Percentiles rank a stretch among this genome's conserved stretches.
phyloP scores from a whole-genome alignment of 1,140 invertebrate genomes.

The Mesaphorura yosii region DNA sequence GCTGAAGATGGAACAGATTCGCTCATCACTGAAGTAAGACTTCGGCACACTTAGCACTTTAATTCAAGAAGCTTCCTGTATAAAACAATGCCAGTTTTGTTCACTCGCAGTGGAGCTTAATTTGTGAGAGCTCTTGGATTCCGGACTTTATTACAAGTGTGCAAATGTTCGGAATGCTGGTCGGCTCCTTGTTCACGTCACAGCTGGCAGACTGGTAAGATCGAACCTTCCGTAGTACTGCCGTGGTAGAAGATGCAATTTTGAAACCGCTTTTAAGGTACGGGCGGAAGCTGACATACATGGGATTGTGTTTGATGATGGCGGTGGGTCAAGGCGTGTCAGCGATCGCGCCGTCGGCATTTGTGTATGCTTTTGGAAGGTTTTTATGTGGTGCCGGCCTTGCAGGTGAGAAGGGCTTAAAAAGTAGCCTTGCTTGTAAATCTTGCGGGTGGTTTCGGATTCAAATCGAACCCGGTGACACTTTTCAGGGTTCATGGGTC shows the following conservation, averaged over 20 bases:
- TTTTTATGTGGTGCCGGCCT: constrained; percentile 9
- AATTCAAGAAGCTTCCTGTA: no score
- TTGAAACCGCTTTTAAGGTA: no score
- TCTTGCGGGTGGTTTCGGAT: no score
- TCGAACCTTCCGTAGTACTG: no score
- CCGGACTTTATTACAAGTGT: constrained; percentile 22
- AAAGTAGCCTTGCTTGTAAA: not conserved
- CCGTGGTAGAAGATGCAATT: no score
- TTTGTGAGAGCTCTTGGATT: constrained; percentile 18
- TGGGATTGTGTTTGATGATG: constrained; percentile 5
- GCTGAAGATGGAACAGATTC: no score
- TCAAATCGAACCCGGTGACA: not conserved
- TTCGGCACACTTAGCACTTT: no score
- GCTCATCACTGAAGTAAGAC: no score
- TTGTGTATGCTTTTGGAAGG: constrained; percentile 4
- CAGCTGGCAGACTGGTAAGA: constrained; percentile 24
- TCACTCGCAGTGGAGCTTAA: constrained; percentile 21
- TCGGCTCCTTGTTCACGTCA: constrained; percentile 14
- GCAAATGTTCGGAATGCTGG: constrained; percentile 25
- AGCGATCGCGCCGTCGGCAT: not conserved
- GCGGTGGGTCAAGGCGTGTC: not conserved
- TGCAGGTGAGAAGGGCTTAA: constrained; percentile 1
- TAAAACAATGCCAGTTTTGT: no score
- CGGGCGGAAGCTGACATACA: not conserved
- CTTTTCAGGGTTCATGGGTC: constrained; percentile 16